Conservation (phyloP, 2,797 vertebrate species). For the Mionectes olivaceus region DNA sequence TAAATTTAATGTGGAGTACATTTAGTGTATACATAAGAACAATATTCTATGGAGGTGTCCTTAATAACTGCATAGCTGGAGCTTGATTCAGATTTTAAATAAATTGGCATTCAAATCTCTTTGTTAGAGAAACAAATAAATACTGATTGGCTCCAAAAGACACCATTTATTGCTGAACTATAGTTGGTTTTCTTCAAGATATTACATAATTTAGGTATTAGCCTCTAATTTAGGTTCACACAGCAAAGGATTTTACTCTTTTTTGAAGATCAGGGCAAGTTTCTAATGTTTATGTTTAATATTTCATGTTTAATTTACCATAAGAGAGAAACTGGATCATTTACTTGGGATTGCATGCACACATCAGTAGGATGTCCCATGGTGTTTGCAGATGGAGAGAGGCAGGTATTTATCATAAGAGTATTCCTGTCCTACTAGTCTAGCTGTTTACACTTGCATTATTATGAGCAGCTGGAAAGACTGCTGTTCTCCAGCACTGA, state of each 20-base stretch:
- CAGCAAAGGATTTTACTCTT: neutral
- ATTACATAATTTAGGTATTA: neutral
- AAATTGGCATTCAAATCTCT: neutral
- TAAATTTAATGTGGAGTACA: neutral
- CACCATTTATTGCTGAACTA: neutral
- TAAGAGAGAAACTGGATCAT: neutral
- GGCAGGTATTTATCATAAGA: neutral
- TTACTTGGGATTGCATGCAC: neutral
- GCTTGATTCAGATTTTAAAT: neutral
- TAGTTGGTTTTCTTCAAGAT: neutral
- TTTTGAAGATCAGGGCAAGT: neutral
- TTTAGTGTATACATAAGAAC: neutral
- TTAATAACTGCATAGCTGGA: neutral
- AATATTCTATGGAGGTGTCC: neutral
- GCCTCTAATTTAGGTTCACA: neutral
- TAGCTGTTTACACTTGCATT: neutral
- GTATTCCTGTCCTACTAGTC: neutral
- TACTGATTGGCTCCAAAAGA: neutral
- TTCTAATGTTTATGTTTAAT: neutral
- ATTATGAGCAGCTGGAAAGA: constrained; percentile 2
- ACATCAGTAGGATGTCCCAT: neutral
- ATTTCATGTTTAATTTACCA: neutral
- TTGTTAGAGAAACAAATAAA: neutral
- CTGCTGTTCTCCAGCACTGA: neutral
- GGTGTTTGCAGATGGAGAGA: neutral